Conservation (phyloP, 2,888 invertebrate species). For the Caenorhabditis becei region DNA sequence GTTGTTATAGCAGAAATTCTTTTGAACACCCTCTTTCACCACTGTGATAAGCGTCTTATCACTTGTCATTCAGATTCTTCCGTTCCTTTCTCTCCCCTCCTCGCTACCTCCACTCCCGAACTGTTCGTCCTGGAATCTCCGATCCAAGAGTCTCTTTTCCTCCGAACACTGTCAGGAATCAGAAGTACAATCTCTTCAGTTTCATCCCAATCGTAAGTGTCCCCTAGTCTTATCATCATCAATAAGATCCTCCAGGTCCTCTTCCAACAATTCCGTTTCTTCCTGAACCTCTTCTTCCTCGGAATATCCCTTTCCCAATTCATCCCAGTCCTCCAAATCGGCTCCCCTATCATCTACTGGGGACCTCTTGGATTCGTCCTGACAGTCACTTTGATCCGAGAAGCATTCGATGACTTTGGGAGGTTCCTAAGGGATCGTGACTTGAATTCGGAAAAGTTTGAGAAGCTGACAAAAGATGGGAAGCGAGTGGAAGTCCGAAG, state of each 20-base stretch:
- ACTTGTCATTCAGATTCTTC: too few species aligned
- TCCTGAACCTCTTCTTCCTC: conserved; percentile 97
- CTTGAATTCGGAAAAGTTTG: conserved; percentile 95
- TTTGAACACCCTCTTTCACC: too few species aligned
- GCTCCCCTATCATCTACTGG: conserved; percentile 99
- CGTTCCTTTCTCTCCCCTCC: conserved; percentile 20
- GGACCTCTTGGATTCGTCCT: conserved; percentile 97
- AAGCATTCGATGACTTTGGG: conserved; percentile 96
- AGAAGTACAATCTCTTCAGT: conserved; percentile 91
- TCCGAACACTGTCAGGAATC: conserved; percentile 95
- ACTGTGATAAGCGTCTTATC: too few species aligned
- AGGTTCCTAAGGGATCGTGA: conserved; percentile 94
- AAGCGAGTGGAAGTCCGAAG: conserved; percentile 86
- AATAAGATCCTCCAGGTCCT: conserved; percentile 86
- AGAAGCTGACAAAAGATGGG: conserved; percentile 87
- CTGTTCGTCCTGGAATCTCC: conserved; percentile 77
- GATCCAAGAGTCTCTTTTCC: conserved; percentile 72
- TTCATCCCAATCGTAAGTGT: conserved; percentile 85
- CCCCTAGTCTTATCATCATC: neutral
- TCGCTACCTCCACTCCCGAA: conserved; percentile 79
- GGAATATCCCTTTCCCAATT: conserved; percentile 98
- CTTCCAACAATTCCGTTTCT: conserved; percentile 98
- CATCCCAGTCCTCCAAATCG: conserved; percentile 95
- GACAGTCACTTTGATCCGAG: conserved; percentile 94
- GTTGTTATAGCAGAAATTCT: too few species aligned